Base-by-base conservation (phyloP, 2,888 invertebrate species). In the Troides aeacus region DNA sequence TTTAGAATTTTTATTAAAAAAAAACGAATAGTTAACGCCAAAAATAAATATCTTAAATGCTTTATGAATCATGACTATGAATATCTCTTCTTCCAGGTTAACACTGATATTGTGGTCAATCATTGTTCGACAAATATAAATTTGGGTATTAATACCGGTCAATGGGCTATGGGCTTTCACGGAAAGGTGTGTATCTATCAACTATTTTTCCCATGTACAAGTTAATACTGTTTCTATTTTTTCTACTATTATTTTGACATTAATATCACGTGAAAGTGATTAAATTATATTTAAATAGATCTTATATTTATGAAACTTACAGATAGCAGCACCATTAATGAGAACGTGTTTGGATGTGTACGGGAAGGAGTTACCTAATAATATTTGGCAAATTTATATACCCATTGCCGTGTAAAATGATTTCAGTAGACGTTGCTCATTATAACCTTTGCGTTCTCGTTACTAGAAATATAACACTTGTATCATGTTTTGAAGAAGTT, bases 51-150 rank as follows among this genome's bases (percentile, higher is more conserved):
- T 53, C 5, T 53, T 18, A 53, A 53, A n/a, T 50, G 50, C 2
- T 50, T 50, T 50, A 50, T 1, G 15, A 18, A 50, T 53, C 4
- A 53, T 53, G n/a, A 53, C 18, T 53, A n/a, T 53, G 5, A 53
- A 12, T 1, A 6, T 53, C 18, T 53, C n/a, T 1, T 53, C 84
- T 84, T 69, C 56, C 81, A 92, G 92, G 88, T 90, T 58, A 92
- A 92, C 74, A 83, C 83, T 73, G 90, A 92, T 73, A 74, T 92
- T 57, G 74, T 92, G 62, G 79, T 92, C 74, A 92, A 92, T 76
- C 92, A 92, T 76, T 92, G 91, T 74, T 83, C 90, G 42, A 91
- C 92, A 56, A 92, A 92, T 78, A 74, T 80, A 57, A 92, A 92
- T 79, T 81, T 92, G 72, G 90, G 90, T 18, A 76, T 91, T 58